Percentiles rank a stretch among this genome's conserved stretches.
These are phyloP conservation scores for Podarcis lilfordi DNA, from an alignment of 2,797 vertebrate species.

Conservation along the genomic window DNA sequence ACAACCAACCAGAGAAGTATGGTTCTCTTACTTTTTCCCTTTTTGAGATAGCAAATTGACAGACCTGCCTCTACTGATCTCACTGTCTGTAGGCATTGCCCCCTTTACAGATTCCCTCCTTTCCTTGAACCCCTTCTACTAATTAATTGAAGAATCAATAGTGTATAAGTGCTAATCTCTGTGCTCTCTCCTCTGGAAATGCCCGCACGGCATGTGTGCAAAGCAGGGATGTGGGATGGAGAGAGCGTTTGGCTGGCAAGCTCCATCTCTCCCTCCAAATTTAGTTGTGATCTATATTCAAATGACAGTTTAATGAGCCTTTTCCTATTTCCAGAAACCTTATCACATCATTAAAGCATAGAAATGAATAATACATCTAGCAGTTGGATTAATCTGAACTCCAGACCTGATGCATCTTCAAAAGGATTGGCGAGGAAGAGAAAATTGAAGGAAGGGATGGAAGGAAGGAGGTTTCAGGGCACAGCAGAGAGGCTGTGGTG, in stretches of 20 bases:
- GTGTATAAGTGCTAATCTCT: not conserved
- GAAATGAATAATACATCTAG: conserved; percentile 93
- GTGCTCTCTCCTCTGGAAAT: conserved; percentile 44
- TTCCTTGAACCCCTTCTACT: conserved; percentile 56
- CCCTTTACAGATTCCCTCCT: not conserved
- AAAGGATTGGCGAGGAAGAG: conserved; percentile 55
- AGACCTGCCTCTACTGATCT: not conserved
- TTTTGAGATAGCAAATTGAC: not conserved
- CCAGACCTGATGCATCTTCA: conserved; percentile 77
- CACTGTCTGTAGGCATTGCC: not conserved
- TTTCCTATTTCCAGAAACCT: conserved; percentile 86
- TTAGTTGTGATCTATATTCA: conserved; percentile 87
- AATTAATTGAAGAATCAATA: conserved; percentile 80
- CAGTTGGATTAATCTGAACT: conserved; percentile 77
- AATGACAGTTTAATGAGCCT: conserved; percentile 90
- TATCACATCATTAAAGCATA: conserved; percentile 85
- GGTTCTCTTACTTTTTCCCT: not conserved
- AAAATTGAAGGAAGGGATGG: not conserved
- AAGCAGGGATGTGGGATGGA: not conserved
- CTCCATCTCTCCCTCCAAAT: conserved; percentile 74
- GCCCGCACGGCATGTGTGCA: conserved; percentile 39
- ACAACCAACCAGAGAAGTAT: not conserved
- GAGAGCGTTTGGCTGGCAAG: conserved; percentile 48
- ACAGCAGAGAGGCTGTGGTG: conserved; percentile 26
- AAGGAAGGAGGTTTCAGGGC: not conserved